These are phyloP conservation scores for Procambarus virginalis DNA, from an alignment of 1,140 invertebrate genomes.

Conservation along the genomic window DNA sequence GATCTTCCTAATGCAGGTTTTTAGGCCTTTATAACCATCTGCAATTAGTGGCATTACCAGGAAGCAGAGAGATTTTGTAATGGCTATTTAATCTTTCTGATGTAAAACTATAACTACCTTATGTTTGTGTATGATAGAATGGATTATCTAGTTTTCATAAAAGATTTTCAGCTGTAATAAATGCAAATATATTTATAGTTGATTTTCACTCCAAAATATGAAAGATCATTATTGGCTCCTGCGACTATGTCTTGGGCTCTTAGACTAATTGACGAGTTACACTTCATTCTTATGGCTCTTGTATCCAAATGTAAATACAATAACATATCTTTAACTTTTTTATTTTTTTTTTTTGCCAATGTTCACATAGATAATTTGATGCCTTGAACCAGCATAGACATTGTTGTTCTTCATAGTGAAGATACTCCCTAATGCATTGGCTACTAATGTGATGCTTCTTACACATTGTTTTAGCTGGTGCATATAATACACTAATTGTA, in stretches of 20 bases:
- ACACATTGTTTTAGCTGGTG: conserved; percentile 13
- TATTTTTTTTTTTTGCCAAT: not conserved
- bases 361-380: conserved; percentile 3
- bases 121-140: not conserved
- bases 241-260: not conserved
- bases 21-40: not conserved
- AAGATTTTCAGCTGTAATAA: not conserved
- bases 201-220: not conserved
- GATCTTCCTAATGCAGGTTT: not conserved
- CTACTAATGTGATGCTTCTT: conserved; percentile 24
- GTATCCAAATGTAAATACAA: conserved; percentile 7
- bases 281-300: not conserved
- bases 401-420: conserved; percentile 39
- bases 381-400: conserved; percentile 29
- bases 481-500: conserved; percentile 9
- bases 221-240: not conserved
- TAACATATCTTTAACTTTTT: not conserved
- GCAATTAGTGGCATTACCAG: not conserved
- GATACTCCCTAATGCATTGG: conserved; percentile 31
- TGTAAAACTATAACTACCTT: not conserved
- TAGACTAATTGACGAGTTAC: not conserved
- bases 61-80: not conserved
- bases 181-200: not conserved
- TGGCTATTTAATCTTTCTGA: not conserved
- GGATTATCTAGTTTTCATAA: not conserved